Evolutionary conservation across 2,888 invertebrate genomes (phyloP).

Genomic region (Mongoloraphidia duomilia): DNA sequence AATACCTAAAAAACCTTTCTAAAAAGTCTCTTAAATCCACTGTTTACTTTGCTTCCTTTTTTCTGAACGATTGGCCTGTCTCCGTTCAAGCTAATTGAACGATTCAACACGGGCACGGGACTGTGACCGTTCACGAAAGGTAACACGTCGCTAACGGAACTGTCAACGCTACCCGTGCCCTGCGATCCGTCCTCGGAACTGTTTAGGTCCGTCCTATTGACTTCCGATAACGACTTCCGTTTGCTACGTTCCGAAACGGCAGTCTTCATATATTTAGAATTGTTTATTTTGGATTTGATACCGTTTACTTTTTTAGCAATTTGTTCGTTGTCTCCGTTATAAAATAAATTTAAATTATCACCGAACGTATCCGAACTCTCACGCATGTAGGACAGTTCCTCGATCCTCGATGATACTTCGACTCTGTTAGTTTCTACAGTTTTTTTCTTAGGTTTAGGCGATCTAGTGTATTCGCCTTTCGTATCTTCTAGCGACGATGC

Average conservation of each 20-base stretch:
- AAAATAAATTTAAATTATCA: too few species aligned
- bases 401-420: too few species aligned
- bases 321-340: too few species aligned
- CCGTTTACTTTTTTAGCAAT: too few species aligned
- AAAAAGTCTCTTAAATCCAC: conserved; percentile 60
- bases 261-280: conserved; percentile 31
- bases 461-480: too few species aligned
- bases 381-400: too few species aligned
- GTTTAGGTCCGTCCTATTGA: conserved; percentile 7
- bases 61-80: conserved; percentile 19
- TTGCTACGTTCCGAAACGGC: conserved; percentile 28
- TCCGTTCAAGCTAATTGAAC: neutral
- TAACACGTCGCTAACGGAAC: conserved; percentile 11
- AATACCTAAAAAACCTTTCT: conserved; percentile 58
- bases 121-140: neutral
- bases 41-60: conserved; percentile 48
- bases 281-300: conserved; percentile 18
- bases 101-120: neutral
- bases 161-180: conserved; percentile 19
- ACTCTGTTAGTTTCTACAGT: too few species aligned
- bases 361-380: too few species aligned
- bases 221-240: conserved; percentile 17
- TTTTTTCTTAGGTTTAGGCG: too few species aligned
- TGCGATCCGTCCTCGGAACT: conserved; percentile 15
- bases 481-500: too few species aligned